Evolutionary conservation across 2,113 vertebrate species (phyloP).

Genomic region (Oreochromis aureus): DNA sequence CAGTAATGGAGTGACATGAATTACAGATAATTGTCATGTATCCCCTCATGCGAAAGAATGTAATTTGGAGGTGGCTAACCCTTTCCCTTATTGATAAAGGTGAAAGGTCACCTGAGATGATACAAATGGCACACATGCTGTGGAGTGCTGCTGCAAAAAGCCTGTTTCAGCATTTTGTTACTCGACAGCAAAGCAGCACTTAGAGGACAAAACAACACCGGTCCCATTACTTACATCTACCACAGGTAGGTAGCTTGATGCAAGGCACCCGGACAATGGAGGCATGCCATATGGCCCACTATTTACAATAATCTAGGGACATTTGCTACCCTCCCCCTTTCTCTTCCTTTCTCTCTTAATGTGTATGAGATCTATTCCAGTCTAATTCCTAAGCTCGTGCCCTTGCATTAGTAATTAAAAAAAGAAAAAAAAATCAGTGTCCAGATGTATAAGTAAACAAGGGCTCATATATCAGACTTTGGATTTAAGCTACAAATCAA

Average conservation of each 20-base stretch:
- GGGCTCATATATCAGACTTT: slow-evolving; percentile 61
- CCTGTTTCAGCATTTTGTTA: slow-evolving; percentile 66
- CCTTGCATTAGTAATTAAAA: slow-evolving; percentile 79
- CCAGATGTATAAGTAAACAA: slow-evolving; percentile 71
- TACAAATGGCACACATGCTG: slow-evolving; percentile 61
- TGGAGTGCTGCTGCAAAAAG: slow-evolving; percentile 55
- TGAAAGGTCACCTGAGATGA: slow-evolving; percentile 71
- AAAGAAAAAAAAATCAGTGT: slow-evolving; percentile 68
- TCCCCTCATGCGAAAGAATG: slow-evolving; percentile 67
- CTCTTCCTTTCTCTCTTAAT: slow-evolving; percentile 57
- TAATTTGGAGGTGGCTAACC: slow-evolving; percentile 68
- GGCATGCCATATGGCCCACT: slow-evolving; percentile 67
- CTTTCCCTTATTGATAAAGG: slow-evolving; percentile 72
- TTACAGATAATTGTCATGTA: slow-evolving; percentile 74
- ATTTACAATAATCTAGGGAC: slow-evolving; percentile 73
- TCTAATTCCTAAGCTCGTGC: slow-evolving; percentile 74
- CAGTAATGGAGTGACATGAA: slow-evolving; percentile 79
- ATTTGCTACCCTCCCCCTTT: slow-evolving; percentile 51
- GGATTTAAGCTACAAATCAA: slow-evolving; percentile 72
- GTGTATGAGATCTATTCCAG: slow-evolving; percentile 65
- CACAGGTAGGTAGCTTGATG: slow-evolving; percentile 64
- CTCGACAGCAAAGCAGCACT: slow-evolving; percentile 58
- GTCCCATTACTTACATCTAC: slow-evolving; percentile 53
- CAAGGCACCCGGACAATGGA: slow-evolving; percentile 63
- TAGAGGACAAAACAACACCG: slow-evolving; percentile 65